phyloP scores from a whole-genome alignment of 2,888 invertebrate species.

The Athalia cordata region DNA sequence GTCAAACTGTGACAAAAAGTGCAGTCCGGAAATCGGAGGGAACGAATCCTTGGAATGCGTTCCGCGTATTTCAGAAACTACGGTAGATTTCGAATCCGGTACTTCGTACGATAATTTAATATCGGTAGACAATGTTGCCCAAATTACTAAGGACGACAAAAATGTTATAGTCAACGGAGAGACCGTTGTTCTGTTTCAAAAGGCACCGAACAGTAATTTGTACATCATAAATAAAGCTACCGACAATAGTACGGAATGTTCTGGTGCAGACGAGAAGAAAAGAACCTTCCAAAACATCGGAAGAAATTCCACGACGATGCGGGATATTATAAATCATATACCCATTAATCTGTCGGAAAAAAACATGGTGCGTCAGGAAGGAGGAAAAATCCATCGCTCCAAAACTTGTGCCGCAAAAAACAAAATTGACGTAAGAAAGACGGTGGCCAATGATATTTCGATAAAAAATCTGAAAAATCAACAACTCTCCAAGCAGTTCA shows the following conservation, averaged over 20 bases:
- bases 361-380: not conserved
- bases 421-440: not conserved
- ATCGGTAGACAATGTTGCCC: conserved; percentile 53
- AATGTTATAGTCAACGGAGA: conserved; percentile 70
- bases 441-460: not conserved
- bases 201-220: conserved; percentile 70
- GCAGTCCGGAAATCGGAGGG: conserved; percentile 28
- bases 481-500: conserved; percentile 11
- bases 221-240: conserved; percentile 71
- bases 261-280: conserved; percentile 1
- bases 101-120: conserved; percentile 51
- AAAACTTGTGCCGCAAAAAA: not conserved
- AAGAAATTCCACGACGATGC: conserved; percentile 18
- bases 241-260: conserved; percentile 53
- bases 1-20: not conserved
- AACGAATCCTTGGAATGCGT: conserved; percentile 48
- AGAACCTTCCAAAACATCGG: not conserved
- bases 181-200: conserved; percentile 67
- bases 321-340: conserved; percentile 28
- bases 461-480: not conserved
- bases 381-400: not conserved
- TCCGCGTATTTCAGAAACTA: conserved; percentile 48
- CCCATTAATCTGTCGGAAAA: conserved; percentile 22
- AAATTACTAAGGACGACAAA: conserved; percentile 60
- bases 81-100: conserved; percentile 49